A percentile compares a stretch with the other conserved stretches of the same genome.
phyloP scores from a whole-genome alignment of 2,797 vertebrate genomes.

The Lerista edwardsae region DNA sequence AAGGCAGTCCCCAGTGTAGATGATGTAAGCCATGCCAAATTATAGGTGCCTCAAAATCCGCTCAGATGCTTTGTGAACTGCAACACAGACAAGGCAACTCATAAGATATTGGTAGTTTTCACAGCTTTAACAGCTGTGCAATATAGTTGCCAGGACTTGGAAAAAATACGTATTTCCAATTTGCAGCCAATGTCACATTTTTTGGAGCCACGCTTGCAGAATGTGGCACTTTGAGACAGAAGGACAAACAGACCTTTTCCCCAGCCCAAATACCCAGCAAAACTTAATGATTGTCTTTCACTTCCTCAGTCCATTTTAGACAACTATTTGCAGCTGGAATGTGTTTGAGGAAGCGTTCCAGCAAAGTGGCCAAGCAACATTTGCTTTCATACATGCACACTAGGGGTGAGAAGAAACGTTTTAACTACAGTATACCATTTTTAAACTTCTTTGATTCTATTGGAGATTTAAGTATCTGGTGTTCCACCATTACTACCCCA shows the following conservation, averaged over 20 bases:
- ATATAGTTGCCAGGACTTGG: background rate
- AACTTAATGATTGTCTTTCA: background rate
- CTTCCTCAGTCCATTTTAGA: background rate
- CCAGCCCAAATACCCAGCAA: background rate
- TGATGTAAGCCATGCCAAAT: background rate
- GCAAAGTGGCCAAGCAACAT: background rate
- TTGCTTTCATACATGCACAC: background rate
- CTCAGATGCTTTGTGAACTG: background rate
- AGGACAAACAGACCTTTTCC: background rate
- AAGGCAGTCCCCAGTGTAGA: background rate
- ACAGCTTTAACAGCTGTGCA: background rate
- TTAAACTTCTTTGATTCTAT: background rate
- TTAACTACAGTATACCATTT: background rate
- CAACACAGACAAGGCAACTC: background rate
- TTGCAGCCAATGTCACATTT: background rate
- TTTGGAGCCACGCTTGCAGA: background rate
- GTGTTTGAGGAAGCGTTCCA: constrained; percentile 1
- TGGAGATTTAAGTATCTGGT: background rate
- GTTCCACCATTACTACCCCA: background rate
- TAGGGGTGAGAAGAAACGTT: background rate
- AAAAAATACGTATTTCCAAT: background rate
- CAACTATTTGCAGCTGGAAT: background rate
- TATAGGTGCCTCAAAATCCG: background rate
- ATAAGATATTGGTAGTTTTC: background rate
- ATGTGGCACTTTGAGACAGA: background rate